phyloP scores from a whole-genome alignment of 2,113 vertebrate genomes.

The Canis aureus region DNA sequence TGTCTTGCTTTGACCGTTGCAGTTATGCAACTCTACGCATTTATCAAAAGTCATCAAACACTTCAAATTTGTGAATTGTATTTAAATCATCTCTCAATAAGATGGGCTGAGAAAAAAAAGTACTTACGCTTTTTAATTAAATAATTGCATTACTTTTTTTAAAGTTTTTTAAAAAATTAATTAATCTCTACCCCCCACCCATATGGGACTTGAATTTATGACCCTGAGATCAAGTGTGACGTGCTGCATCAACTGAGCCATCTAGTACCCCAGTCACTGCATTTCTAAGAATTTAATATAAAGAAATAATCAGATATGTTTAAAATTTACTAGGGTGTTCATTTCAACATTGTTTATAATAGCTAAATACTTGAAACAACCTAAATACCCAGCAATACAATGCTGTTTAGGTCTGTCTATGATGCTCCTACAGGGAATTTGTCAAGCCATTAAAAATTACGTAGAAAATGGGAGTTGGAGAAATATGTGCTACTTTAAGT shows the following conservation, averaged over 20 bases:
- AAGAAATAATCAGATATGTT: not conserved
- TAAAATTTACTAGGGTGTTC: not conserved
- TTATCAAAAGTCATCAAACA: not conserved
- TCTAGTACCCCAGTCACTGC: not conserved
- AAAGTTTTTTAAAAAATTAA: not conserved
- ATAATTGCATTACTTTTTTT: not conserved
- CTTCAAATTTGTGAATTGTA: not conserved
- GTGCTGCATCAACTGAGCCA: not conserved
- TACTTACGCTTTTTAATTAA: not conserved
- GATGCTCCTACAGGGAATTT: not conserved
- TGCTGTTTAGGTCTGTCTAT: not conserved
- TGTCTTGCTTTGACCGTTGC: not conserved
- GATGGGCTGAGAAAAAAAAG: not conserved
- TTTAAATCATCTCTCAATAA: not conserved
- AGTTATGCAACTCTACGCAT: not conserved
- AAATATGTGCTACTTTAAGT: not conserved
- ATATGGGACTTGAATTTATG: not conserved
- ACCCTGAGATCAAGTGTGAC: not conserved
- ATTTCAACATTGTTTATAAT: slow-evolving; percentile 25
- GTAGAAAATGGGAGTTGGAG: slow-evolving; percentile 10
- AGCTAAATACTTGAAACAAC: not conserved
- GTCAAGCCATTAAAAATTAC: not conserved
- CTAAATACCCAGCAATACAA: not conserved
- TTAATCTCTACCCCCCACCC: not conserved
- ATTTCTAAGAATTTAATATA: slow-evolving; percentile 35